Conservation (phyloP, 2,797 vertebrate genomes). For the Allobates femoralis region DNA sequence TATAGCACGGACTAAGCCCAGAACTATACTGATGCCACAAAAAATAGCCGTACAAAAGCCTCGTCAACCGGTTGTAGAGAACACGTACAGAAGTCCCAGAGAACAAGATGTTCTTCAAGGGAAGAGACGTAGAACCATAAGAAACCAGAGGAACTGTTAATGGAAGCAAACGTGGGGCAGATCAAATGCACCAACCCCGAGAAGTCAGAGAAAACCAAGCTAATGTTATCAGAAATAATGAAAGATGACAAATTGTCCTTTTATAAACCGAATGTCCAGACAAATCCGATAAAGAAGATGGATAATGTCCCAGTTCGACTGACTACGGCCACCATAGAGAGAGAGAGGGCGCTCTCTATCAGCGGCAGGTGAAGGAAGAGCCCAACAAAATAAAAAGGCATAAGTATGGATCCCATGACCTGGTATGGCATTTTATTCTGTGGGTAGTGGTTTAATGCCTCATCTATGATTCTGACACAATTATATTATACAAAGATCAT, state of each 20-base stretch:
- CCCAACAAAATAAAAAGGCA: too few relatives aligned
- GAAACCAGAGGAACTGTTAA: constrained; percentile 85
- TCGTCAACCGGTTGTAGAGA: constrained; percentile 80
- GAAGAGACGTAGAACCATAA: too few relatives aligned
- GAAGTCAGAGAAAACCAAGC: constrained; percentile 75
- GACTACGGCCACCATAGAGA: constrained; percentile 86
- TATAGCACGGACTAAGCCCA: constrained; percentile 81
- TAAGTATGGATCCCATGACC: too few relatives aligned
- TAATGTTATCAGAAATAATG: constrained; percentile 74
- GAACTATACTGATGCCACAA: constrained; percentile 75
- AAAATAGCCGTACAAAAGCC: constrained; percentile 76
- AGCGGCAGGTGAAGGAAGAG: constrained; percentile 83
- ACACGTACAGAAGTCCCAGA: too few relatives aligned
- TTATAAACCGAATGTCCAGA: constrained; percentile 34
- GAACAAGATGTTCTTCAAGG: too few relatives aligned
- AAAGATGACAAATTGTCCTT: constrained; percentile 71
- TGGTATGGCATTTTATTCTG: too few relatives aligned
- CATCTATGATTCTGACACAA: too few relatives aligned
- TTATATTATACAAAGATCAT: too few relatives aligned
- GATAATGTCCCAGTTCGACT: constrained; percentile 81
- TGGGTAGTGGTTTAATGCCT: too few relatives aligned
- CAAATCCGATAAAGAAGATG: constrained; percentile 68
- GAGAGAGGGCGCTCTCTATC: constrained; percentile 84
- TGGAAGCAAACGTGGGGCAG: constrained; percentile 78
- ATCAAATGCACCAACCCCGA: constrained; percentile 79